Evolutionary conservation across 2,888 invertebrate genomes (phyloP), one percentile per base, ranked within the genome.

Genomic region (Rhorus exstirpatorius): DNA sequence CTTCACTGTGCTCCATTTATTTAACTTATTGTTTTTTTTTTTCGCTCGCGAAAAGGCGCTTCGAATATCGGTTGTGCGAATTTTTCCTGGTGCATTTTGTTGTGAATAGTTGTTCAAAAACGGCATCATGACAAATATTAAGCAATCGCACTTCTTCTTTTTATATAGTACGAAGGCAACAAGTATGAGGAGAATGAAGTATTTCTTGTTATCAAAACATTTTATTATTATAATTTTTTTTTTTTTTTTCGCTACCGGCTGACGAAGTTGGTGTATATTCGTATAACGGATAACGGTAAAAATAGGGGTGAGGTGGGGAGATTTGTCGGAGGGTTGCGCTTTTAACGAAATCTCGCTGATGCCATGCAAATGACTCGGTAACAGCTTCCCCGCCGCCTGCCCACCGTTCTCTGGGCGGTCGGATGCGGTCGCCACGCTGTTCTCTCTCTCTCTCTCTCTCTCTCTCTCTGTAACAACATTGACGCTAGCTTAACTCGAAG

Each of bases 291-390:
- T 72, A 79, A 79, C 71, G 79, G 49, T 79, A 61, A 74, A 79
- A 84, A 82, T 38, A 60, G 38, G 55, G 72, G 61, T n/a, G n/a
- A 19, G 67, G 60, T 38, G 49, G 8, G 21, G 58, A 31, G 6
- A 31, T 85, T 79, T 75, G 84, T 77, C 82, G 86, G 86, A 86
- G 86, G 87, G 85, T 86, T 86, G 86, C 85, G 89, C 87, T 89
- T 91, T 91, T 91, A 91, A 91, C 89, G 90, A 90, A 91, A 88
- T 89, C 88, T 86, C 85, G 79, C 78, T 88, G 89, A 91, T 92
- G 90, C 87, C 88, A 92, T 92, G 92, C 91, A 92, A 92, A 92
- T 92, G 88, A 89, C 89, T 91, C 87, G 88, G 92, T 92, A 92
- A 92, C 92, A 92, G 92, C 92, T 92, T 92, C 92, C 91, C 90